A percentile compares a stretch with the other conserved stretches of the same genome.
phyloP scores from a whole-genome alignment of 2,113 vertebrate species.

The Rattus rattus region DNA sequence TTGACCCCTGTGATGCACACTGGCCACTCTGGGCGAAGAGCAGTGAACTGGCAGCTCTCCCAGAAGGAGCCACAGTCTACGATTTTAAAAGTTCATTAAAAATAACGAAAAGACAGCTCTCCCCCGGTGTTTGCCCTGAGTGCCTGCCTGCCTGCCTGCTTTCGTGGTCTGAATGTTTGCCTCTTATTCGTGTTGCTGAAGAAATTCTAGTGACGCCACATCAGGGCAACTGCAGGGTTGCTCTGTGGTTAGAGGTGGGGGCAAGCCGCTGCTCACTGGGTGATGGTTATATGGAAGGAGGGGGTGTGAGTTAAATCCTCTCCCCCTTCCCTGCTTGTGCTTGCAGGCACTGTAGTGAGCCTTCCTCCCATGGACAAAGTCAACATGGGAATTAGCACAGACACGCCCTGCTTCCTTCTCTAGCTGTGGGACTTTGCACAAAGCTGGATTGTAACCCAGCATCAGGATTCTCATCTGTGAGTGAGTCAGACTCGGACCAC shows the following conservation, averaged over 20 bases:
- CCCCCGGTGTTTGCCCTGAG: not conserved
- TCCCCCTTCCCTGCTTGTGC: not conserved
- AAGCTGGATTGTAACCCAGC: not conserved
- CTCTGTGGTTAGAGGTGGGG: not conserved
- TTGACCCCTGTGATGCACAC: not conserved
- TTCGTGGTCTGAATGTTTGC: not conserved
- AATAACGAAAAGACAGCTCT: not conserved
- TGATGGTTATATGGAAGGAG: not conserved
- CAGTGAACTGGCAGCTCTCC: conserved; percentile 35
- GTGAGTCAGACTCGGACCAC: not conserved
- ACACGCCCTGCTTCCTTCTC: not conserved
- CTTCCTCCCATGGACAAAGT: not conserved
- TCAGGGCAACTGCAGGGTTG: not conserved
- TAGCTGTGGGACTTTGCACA: not conserved
- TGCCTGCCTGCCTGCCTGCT: not conserved
- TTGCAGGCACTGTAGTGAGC: not conserved
- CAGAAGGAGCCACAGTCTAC: conserved; percentile 12
- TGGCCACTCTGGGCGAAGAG: not conserved
- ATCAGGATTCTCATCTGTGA: not conserved
- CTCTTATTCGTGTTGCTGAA: not conserved
- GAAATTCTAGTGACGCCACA: not conserved
- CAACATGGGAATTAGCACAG: not conserved
- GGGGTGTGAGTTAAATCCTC: not conserved
- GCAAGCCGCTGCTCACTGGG: not conserved
- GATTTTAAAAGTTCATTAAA: conserved; percentile 41